These are phyloP conservation scores for Phylloscopus trochiloides DNA, from an alignment of 2,113 vertebrate species.

Conservation along the genomic window DNA sequence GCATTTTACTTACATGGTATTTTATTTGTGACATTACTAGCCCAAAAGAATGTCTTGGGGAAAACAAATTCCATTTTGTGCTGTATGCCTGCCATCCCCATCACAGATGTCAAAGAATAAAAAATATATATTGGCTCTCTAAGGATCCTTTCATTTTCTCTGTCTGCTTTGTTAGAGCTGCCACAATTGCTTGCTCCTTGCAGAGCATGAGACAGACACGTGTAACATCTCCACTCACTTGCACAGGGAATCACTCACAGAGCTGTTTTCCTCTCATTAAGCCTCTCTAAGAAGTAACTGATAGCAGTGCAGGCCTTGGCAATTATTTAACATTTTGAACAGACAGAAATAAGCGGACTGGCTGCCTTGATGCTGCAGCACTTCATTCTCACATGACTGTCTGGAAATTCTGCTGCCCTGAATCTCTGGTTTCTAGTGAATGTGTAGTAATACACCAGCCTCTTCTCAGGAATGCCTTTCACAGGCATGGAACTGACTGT, in stretches of 20 bases:
- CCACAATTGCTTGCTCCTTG: background rate
- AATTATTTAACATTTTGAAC: conserved; percentile 33
- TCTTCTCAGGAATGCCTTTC: background rate
- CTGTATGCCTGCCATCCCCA: background rate
- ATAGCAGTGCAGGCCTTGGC: background rate
- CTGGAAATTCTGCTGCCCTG: conserved; percentile 33
- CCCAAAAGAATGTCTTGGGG: background rate
- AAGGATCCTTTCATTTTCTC: conserved; percentile 7
- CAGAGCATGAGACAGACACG: background rate
- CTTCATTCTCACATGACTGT: background rate
- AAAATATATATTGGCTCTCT: background rate
- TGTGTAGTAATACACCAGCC: background rate
- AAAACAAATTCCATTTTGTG: background rate
- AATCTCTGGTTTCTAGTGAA: conserved; percentile 11
- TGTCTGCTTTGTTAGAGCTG: background rate
- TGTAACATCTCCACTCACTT: background rate
- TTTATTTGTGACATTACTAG: background rate
- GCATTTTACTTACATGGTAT: background rate
- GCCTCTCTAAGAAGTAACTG: background rate
- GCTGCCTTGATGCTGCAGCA: background rate
- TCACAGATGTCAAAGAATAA: background rate
- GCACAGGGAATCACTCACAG: background rate
- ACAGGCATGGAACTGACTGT: background rate
- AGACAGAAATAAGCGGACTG: conserved; percentile 5
- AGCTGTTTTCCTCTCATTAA: background rate